Conservation (phyloP, 1,140 invertebrate species). For the Bombus consobrinus region DNA sequence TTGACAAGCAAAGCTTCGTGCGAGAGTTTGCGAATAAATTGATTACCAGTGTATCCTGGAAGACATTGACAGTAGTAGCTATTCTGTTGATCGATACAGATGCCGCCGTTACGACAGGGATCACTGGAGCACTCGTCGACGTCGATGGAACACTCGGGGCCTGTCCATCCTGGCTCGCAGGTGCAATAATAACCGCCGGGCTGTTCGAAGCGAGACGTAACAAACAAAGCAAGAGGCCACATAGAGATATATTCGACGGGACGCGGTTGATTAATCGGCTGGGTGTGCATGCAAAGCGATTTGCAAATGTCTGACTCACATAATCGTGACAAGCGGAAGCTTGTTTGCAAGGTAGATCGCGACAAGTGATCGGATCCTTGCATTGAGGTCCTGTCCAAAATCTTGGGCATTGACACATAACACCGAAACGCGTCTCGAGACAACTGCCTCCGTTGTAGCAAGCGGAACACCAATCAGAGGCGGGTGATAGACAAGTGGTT, state of each 20-base stretch:
- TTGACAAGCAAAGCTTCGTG: not conserved
- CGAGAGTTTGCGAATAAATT: not conserved
- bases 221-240: slow-evolving; percentile 57
- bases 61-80: slow-evolving; percentile 88
- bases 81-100: slow-evolving; percentile 85
- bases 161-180: slow-evolving; percentile 88
- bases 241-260: slow-evolving; percentile 28
- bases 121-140: slow-evolving; percentile 84
- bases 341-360: slow-evolving; percentile 84
- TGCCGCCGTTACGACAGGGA: slow-evolving; percentile 88
- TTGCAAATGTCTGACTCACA: slow-evolving; percentile 82
- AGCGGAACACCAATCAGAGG: slow-evolving; percentile 74
- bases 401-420: slow-evolving; percentile 82
- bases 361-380: slow-evolving; percentile 81
- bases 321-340: slow-evolving; percentile 84
- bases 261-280: slow-evolving; percentile 39
- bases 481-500: slow-evolving; percentile 64
- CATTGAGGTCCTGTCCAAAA: slow-evolving; percentile 85
- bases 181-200: slow-evolving; percentile 87
- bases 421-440: slow-evolving; percentile 83
- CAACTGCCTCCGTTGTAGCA: slow-evolving; percentile 86
- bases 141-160: slow-evolving; percentile 85
- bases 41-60: slow-evolving; percentile 86
- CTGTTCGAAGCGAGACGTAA: slow-evolving; percentile 71
- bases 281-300: slow-evolving; percentile 38